These are phyloP conservation scores for Mamestra brassicae DNA, from an alignment of 2,888 invertebrate genomes.

Conservation along the genomic window DNA sequence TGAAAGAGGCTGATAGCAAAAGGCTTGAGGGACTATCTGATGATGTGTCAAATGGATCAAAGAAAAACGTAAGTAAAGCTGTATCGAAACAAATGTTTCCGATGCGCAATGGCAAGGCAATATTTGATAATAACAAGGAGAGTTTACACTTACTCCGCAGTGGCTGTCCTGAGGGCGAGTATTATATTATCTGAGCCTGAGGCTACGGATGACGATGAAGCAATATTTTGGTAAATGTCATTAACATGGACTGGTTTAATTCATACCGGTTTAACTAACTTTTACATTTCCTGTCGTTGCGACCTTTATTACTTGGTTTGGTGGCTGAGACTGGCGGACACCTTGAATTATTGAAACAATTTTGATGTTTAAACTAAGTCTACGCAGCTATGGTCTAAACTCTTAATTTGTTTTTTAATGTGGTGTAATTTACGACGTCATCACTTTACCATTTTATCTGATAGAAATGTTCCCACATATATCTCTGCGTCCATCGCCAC, in stretches of 20 bases:
- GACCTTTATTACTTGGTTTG: constrained; percentile 6
- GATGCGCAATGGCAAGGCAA: neutral
- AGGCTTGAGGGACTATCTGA: neutral
- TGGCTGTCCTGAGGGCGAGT: neutral
- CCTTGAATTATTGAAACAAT: neutral
- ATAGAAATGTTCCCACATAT: neutral
- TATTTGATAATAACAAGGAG: neutral
- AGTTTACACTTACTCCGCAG: neutral
- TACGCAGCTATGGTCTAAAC: too few relatives aligned
- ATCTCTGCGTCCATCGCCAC: neutral
- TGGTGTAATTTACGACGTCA: neutral
- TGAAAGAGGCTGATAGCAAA: too few relatives aligned
- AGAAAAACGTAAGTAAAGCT: neutral
- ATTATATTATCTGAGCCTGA: neutral
- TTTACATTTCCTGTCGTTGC: constrained; percentile 42
- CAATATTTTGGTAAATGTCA: constrained; percentile 9
- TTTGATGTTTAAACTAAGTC: neutral
- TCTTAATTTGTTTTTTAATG: neutral
- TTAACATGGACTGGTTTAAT: constrained; percentile 12
- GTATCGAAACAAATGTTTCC: neutral
- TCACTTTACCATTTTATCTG: neutral
- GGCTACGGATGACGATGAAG: neutral
- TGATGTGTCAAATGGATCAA: neutral
- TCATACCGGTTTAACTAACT: constrained; percentile 12
- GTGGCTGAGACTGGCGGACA: neutral